Evolutionary conservation across 2,797 vertebrate species (phyloP).

Genomic region (Agapornis canus): DNA sequence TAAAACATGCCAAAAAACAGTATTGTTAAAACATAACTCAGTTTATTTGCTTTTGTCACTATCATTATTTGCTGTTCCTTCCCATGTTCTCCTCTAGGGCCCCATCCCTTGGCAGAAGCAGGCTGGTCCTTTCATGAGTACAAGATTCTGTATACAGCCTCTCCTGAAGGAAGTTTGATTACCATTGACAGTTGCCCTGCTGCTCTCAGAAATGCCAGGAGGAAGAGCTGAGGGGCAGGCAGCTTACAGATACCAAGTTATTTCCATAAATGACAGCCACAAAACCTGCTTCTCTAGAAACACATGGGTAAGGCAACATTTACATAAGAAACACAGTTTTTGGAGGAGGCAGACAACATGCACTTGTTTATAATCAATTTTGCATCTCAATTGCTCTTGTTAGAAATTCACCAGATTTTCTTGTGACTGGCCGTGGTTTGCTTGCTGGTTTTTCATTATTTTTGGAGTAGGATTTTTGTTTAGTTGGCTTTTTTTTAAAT

Average conservation of each 20-base stretch:
- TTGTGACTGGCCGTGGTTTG: not conserved
- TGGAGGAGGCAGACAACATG: accelerated
- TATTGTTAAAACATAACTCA: not conserved
- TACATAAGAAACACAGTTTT: not conserved
- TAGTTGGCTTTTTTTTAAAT: accelerated
- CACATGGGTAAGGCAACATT: accelerated
- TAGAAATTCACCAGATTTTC: not conserved
- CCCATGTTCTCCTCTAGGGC: not conserved
- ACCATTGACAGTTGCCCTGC: not conserved
- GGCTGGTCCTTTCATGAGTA: not conserved
- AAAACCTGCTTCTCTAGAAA: not conserved
- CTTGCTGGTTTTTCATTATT: not conserved
- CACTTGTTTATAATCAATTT: not conserved
- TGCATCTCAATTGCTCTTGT: not conserved
- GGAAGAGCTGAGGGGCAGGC: not conserved
- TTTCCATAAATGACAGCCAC: not conserved
- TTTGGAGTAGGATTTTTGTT: accelerated
- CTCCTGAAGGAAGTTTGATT: not conserved
- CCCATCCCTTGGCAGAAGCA: accelerated
- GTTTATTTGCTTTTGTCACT: not conserved
- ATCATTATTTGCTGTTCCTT: not conserved
- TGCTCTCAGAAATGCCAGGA: not conserved
- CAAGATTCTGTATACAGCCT: accelerated
- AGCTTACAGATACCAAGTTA: not conserved
- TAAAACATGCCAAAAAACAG: not conserved